These are phyloP conservation scores for Leptinotarsa juncta DNA, from an alignment of 2,888 invertebrate genomes.

Conservation along the genomic window DNA sequence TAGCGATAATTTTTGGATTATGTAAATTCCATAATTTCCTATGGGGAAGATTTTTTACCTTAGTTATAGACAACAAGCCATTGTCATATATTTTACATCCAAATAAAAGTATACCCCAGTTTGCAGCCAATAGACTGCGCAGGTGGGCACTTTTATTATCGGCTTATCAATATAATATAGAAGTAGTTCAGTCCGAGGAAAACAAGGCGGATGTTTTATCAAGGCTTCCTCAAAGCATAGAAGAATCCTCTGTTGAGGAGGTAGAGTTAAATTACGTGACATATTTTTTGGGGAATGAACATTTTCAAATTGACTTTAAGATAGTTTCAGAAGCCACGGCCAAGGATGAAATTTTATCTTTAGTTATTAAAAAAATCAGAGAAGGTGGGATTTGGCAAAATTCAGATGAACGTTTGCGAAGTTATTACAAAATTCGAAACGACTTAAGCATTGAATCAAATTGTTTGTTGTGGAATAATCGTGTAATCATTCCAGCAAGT, in stretches of 20 bases:
- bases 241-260: neutral
- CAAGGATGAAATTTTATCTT: neutral
- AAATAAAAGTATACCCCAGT: no score
- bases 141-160: no score
- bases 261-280: neutral
- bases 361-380: no score
- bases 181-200: neutral
- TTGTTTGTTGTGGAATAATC: neutral
- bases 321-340: neutral
- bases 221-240: neutral
- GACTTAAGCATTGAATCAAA: neutral
- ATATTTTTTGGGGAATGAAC: neutral
- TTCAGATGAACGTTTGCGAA: neutral
- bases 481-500: neutral
- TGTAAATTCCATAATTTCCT: neutral
- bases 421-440: conserved; percentile 10
- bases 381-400: no score
- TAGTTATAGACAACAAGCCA: no score
- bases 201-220: neutral
- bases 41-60: neutral
- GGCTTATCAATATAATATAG: no score
- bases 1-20: conserved; percentile 14
- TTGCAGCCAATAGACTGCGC: no score
- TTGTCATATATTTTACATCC: no score
- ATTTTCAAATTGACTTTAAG: neutral